Conservation (phyloP, 2,888 invertebrate species). For the Ceratothoa steindachneri region DNA sequence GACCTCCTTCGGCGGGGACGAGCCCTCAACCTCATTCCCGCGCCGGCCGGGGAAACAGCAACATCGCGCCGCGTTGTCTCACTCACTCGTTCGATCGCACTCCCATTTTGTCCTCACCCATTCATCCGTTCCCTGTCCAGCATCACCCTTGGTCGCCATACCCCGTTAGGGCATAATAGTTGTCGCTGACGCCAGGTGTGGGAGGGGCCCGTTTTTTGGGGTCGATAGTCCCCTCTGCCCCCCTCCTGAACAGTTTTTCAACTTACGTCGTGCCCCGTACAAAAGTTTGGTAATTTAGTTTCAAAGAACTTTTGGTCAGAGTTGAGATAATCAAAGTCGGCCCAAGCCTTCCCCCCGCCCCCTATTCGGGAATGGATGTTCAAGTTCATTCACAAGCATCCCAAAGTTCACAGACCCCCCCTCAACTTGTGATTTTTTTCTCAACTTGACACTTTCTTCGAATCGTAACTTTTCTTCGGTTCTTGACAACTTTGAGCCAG, state of each 20-base stretch:
- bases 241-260: slow-evolving; percentile 29
- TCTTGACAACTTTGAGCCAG: slow-evolving; percentile 11
- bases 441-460: slow-evolving; percentile 30
- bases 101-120: no score
- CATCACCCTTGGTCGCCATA: no score
- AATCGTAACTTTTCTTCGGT: slow-evolving; percentile 19
- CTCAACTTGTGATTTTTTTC: slow-evolving; percentile 34
- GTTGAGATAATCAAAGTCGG: slow-evolving; percentile 43
- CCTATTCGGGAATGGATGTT: slow-evolving; percentile 22
- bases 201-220: neutral
- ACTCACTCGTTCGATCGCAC: neutral
- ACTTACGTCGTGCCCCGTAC: slow-evolving; percentile 29
- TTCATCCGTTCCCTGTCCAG: no score
- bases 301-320: slow-evolving; percentile 41
- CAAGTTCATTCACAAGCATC: slow-evolving; percentile 32
- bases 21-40: slow-evolving; percentile 23
- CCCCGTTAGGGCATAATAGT: no score
- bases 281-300: slow-evolving; percentile 45
- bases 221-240: neutral
- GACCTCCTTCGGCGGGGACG: neutral
- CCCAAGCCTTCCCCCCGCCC: slow-evolving; percentile 21
- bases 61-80: slow-evolving; percentile 16
- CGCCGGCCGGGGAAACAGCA: slow-evolving; percentile 26
- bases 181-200: no score
- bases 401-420: slow-evolving; percentile 25